Conservation (phyloP, 2,888 invertebrate species). For the Andricus quercusramuli region DNA sequence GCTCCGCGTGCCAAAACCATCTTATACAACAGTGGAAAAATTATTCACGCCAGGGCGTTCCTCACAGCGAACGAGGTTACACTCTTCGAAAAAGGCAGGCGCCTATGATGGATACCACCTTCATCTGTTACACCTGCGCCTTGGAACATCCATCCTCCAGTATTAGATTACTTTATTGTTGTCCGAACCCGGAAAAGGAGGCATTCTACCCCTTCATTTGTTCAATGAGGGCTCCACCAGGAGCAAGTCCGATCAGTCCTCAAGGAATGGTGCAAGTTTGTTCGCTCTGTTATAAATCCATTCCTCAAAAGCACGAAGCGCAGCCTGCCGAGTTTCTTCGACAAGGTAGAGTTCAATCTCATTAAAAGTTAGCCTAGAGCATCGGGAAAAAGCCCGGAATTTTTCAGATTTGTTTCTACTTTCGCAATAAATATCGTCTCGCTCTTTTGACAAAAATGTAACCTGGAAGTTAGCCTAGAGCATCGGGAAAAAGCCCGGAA, state of each 20-base stretch:
- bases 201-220: slow-evolving; percentile 95
- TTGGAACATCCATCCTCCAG: slow-evolving; percentile 89
- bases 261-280: slow-evolving; percentile 95
- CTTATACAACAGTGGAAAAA: slow-evolving; percentile 93
- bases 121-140: slow-evolving; percentile 95
- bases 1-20: slow-evolving; percentile 91
- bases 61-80: slow-evolving; percentile 89
- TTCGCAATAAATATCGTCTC: no score
- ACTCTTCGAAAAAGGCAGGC: slow-evolving; percentile 88
- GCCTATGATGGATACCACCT: slow-evolving; percentile 83
- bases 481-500: no score
- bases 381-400: no score
- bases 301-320: slow-evolving; percentile 85
- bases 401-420: no score
- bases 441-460: no score
- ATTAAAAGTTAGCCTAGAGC: slow-evolving; percentile 52
- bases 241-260: slow-evolving; percentile 93
- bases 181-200: slow-evolving; percentile 90
- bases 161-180: slow-evolving; percentile 90
- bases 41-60: slow-evolving; percentile 85
- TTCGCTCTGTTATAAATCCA: slow-evolving; percentile 91
- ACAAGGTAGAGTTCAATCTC: slow-evolving; percentile 64
- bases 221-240: slow-evolving; percentile 88
- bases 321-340: slow-evolving; percentile 73
- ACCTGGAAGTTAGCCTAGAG: no score